These are phyloP conservation scores for Arenaria interpres DNA, from an alignment of 2,113 vertebrate genomes.

Conservation along the genomic window DNA sequence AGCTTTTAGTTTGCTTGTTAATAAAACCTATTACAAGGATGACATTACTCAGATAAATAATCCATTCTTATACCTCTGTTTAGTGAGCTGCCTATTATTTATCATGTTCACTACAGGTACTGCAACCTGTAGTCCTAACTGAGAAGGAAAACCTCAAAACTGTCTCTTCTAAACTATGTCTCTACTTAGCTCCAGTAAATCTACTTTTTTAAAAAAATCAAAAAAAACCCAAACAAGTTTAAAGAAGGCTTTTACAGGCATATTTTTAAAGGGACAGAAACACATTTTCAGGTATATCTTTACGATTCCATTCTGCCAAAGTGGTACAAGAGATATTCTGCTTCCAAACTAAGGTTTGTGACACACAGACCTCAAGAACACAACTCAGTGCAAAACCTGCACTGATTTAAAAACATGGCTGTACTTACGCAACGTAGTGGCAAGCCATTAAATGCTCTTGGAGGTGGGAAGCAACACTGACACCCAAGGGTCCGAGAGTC, in stretches of 20 bases:
- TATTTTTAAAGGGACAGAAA: not conserved
- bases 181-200: not conserved
- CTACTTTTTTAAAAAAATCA: not conserved
- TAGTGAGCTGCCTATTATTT: not conserved
- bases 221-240: not conserved
- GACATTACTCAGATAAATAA: not conserved
- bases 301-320: not conserved
- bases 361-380: not conserved
- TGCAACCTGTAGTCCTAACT: not conserved
- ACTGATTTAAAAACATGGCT: not conserved
- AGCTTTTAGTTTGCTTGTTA: not conserved
- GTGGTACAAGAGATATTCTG: not conserved
- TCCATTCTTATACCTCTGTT: not conserved
- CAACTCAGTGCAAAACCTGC: not conserved
- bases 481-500: not conserved
- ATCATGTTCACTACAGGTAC: not conserved
- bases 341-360: not conserved
- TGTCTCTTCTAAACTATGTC: not conserved
- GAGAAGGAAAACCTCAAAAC: not conserved
- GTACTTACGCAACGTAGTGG: accelerated
- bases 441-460: not conserved
- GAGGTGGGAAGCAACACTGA: not conserved
- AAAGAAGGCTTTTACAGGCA: not conserved
- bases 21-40: not conserved
- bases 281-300: not conserved